Base-by-base conservation (phyloP, 2,888 invertebrate genomes). In the Troides oblongomaculatus region DNA sequence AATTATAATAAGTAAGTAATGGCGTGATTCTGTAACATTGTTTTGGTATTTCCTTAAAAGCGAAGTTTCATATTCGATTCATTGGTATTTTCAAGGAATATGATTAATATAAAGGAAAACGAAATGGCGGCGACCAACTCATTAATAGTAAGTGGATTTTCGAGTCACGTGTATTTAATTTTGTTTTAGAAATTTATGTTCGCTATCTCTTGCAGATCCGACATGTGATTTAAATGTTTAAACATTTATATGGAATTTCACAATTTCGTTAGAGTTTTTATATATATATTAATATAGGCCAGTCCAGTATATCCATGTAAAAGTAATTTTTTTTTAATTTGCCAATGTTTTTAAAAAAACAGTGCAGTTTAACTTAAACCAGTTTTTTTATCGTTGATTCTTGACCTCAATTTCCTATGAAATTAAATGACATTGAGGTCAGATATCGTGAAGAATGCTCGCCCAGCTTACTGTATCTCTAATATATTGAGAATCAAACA, bases 131-230 rank as follows among this genome's bases (percentile, higher is more conserved):
- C 66, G 67, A 66, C 66, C 63, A 71, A 73, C 64, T 62, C 74
- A 76, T 76, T 72, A 76, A 78, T 77, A 77, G 70, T 75, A 74
- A 74, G 64, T 73, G 73, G 74, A 72, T 68, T 64, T 62, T 39
- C 62, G 14, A 61, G 58, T 66, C 61, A 66, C 66, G 66, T 72
- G 67, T 66, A 58, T 69, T 68, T 66, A 61, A 63, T 43, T 59
- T 53, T 64, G 46, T 69, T 65, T 56, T 72, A 12, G 18, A 60
- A 64, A 60, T 66, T 63, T 39, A 17, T 64, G 25, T 60, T 56
- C 53, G 62, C 70, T 66, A 56, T 60, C 70, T 66, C 64, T 66
- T 60, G 66, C 58, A 58, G 46, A 57, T 53, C 30, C 18, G 53
- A 70, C 66, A 56, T 56, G 63, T 64, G 53, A 66, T 43, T 25